Conservation (phyloP, 2,113 vertebrate species). For the Myotis yumanensis region DNA sequence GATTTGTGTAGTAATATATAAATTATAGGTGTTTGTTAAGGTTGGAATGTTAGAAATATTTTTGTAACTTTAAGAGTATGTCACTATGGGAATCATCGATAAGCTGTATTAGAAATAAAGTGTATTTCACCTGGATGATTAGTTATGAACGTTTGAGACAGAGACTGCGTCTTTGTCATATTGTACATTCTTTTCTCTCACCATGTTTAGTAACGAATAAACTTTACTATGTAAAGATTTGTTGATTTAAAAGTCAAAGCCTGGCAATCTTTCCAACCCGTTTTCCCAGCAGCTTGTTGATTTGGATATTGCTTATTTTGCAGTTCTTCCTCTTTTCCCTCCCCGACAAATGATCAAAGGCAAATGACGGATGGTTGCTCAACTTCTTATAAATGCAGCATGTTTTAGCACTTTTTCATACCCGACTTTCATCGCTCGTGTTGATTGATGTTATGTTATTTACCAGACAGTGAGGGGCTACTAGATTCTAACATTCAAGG, state of each 20-base stretch:
- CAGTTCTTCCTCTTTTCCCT: neutral
- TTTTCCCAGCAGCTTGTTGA: neutral
- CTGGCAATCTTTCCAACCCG: neutral
- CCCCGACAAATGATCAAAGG: neutral
- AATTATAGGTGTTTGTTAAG: neutral
- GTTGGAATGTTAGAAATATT: neutral
- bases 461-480: constrained; percentile 34
- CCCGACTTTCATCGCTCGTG: constrained; percentile 14
- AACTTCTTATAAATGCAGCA: constrained; percentile 33
- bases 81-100: neutral
- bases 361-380: constrained; percentile 7
- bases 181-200: neutral
- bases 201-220: neutral
- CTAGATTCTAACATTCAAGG: constrained; percentile 51
- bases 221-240: neutral
- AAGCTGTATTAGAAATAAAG: neutral
- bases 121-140: neutral
- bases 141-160: neutral
- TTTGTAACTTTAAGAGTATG: neutral
- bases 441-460: constrained; percentile 55
- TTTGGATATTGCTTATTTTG: constrained; percentile 13
- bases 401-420: constrained; percentile 13
- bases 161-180: neutral
- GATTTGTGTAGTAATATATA: neutral
- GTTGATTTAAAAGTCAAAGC: neutral